Conservation (phyloP, 2,113 vertebrate species). For the Erpornis zantholeuca region DNA sequence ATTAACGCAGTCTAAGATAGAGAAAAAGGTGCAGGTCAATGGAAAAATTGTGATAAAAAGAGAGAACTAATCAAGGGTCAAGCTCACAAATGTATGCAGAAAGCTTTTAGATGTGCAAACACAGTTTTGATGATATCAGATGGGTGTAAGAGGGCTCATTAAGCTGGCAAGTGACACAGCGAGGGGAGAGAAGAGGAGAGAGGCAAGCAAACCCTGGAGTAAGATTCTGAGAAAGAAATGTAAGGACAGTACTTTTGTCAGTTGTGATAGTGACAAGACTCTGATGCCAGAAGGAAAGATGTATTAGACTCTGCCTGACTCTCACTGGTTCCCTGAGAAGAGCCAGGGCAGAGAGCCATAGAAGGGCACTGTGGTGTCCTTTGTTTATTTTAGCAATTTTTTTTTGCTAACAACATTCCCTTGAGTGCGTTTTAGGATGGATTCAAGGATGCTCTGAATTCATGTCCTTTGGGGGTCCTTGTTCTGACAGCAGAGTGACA, state of each 20-base stretch:
- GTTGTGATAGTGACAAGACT: background rate
- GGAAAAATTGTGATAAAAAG: background rate
- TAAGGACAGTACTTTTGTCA: background rate
- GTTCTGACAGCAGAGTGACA: background rate
- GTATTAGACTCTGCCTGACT: background rate
- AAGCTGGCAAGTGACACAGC: background rate
- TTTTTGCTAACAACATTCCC: background rate
- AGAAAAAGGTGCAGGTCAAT: background rate
- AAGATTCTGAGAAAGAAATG: background rate
- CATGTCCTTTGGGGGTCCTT: background rate
- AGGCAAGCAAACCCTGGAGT: background rate
- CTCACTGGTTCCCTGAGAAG: background rate
- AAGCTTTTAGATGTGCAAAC: background rate
- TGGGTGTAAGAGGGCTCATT: background rate
- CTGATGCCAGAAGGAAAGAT: background rate
- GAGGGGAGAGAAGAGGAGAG: background rate
- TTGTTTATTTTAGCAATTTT: background rate
- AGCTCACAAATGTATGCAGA: background rate
- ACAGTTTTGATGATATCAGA: background rate
- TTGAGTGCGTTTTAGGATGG: background rate
- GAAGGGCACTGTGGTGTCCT: background rate
- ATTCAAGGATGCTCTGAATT: background rate
- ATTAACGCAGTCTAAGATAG: background rate
- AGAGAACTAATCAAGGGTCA: background rate
- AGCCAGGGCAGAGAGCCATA: background rate